Base-by-base conservation (phyloP, 2,797 vertebrate genomes). In the Artibeus lituratus region DNA sequence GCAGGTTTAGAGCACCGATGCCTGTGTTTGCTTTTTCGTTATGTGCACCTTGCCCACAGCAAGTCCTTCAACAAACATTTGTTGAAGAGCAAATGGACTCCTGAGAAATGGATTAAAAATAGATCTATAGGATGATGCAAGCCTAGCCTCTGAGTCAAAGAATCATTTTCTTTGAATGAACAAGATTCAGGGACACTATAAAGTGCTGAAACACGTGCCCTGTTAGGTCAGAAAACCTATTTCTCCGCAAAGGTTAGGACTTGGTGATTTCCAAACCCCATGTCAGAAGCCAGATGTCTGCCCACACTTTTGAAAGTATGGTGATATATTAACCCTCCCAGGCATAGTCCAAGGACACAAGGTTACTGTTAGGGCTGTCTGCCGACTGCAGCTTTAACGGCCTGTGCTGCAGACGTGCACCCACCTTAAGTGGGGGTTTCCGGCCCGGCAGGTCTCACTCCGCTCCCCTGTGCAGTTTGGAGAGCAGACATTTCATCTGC, bases 271-370 rank as follows among this genome's bases (percentile, higher is more conserved):
- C 49, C 0, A 7, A 49, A 76, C 70, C 18, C 39, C 65, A 21
- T 44, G 89, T 72, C 29, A 14, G 83, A 91, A 92, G 95, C 95
- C 95, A 96, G 89, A 83, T 94, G 88, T 80, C 95, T 89, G 47
- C 74, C 49, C 12, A 22, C 35, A 47, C n/a, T 94, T 96, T 62
- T 44, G 77, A 83, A 94, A 95, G 70, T 29, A 70, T 0, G 16
- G 91, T 51, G 39, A 88, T 62, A 69, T n/a, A 74, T 94, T 96
- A 92, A 84, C 74, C 73, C 90, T 94, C 91, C 47, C 83, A 74
- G 89, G 55, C 78, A 74, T 89, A 91, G 91, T 91, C 83, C 94
- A 97, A 96, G 91, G 94, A 76, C 94, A 90, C 1, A 39, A 78
- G 35, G 77, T 78, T 84, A 88, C 72, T 24, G 5, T 80, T n/a